These are phyloP conservation scores for Epinephelus lanceolatus DNA, from an alignment of 2,113 vertebrate species.

Conservation along the genomic window DNA sequence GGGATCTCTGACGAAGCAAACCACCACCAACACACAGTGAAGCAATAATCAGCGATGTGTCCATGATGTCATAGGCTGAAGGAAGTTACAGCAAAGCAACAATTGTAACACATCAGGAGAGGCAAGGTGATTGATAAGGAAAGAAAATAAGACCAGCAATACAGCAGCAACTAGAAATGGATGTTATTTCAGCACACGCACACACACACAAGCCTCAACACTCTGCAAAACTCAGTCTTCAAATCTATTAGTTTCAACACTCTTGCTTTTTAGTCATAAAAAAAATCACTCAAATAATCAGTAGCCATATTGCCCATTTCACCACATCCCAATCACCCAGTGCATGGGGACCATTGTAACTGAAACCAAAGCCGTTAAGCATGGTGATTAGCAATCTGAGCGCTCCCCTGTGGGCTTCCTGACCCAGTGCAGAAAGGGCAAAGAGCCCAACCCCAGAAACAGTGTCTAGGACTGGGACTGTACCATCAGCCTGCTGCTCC, in stretches of 20 bases:
- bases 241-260: constrained; percentile 16
- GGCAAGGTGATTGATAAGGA: constrained; percentile 35
- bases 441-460: constrained; percentile 83
- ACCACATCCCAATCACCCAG: constrained; percentile 90
- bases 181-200: constrained; percentile 11
- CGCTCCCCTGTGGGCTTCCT: constrained; percentile 72
- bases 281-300: constrained; percentile 74
- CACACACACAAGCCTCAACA: constrained; percentile 1
- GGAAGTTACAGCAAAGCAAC: constrained; percentile 30
- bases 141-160: constrained; percentile 35
- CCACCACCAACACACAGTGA: constrained; percentile 13
- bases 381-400: constrained; percentile 73
- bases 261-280: constrained; percentile 22
- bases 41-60: constrained; percentile 5
- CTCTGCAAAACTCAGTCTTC: constrained; percentile 31
- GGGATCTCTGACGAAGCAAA: not conserved
- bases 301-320: constrained; percentile 95
- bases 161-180: constrained; percentile 36
- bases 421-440: constrained; percentile 74
- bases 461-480: constrained; percentile 95
- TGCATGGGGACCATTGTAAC: constrained; percentile 76
- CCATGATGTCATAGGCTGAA: not conserved
- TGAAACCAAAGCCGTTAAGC: constrained; percentile 79
- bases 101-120: constrained; percentile 25
- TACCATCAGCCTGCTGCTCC: constrained; percentile 98